phyloP scores from a whole-genome alignment of 1,140 invertebrate species.

The Calosoma granatense region DNA sequence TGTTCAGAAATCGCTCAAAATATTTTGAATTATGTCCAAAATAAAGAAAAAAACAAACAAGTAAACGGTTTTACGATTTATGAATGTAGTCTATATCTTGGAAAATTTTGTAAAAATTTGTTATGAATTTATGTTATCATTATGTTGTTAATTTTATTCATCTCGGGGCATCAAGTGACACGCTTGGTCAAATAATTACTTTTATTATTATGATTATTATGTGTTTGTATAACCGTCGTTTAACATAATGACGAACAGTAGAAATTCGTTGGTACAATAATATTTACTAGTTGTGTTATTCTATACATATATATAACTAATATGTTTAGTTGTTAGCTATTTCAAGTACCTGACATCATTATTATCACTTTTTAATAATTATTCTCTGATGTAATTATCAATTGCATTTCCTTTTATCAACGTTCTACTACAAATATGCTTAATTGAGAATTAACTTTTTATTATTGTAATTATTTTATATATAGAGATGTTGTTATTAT shows the following conservation, averaged over 20 bases:
- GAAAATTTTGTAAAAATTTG: neutral
- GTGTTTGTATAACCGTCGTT: neutral
- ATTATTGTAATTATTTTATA: constrained; percentile 7
- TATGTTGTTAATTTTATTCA: neutral
- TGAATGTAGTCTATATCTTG: neutral
- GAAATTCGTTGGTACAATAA: neutral
- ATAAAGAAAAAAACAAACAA: neutral
- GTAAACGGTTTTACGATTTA: neutral
- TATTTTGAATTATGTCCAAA: neutral
- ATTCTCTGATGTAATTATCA: neutral
- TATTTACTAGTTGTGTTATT: too few relatives aligned
- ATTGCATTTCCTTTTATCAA: constrained; percentile 3
- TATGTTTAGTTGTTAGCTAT: constrained; percentile 8
- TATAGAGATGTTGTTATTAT: constrained; percentile 2
- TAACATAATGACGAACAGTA: neutral
- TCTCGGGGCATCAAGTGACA: neutral
- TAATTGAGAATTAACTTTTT: too few relatives aligned
- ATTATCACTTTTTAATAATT: neutral
- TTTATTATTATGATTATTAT: too few relatives aligned
- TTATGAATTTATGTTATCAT: neutral
- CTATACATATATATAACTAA: neutral
- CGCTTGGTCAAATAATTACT: too few relatives aligned
- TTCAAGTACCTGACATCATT: constrained; percentile 4
- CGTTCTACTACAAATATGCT: neutral
- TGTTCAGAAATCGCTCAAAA: constrained; percentile 4